Conservation (phyloP, 2,113 vertebrate species). For the Leptobrachium leishanense region DNA sequence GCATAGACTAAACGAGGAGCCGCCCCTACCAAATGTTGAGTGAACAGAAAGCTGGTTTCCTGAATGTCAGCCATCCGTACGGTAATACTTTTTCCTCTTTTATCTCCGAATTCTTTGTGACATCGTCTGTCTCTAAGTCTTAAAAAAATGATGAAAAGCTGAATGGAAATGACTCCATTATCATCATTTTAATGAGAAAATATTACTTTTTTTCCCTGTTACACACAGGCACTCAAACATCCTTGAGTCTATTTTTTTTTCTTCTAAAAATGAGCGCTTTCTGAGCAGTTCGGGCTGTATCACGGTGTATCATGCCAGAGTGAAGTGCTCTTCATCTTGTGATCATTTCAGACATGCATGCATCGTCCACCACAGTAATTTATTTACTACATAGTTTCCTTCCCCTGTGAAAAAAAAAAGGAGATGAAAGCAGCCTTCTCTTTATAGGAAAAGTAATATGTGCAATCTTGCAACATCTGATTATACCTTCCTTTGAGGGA, state of each 20-base stretch:
- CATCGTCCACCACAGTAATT: constrained; percentile 7
- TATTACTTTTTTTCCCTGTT: neutral
- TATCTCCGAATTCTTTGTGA: no score
- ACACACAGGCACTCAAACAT: neutral
- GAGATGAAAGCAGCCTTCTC: constrained; percentile 31
- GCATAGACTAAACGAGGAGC: no score
- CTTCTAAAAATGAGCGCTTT: neutral
- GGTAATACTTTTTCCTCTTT: no score
- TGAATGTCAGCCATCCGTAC: no score
- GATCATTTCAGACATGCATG: constrained; percentile 23
- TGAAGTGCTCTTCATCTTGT: constrained; percentile 7
- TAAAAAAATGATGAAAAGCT: neutral
- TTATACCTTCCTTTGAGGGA: constrained; percentile 11
- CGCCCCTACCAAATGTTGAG: no score
- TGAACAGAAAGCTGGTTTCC: no score
- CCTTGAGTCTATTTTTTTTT: neutral
- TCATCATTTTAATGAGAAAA: constrained; percentile 16
- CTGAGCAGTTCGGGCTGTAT: neutral
- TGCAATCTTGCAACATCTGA: constrained; percentile 18
- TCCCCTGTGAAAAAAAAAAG: neutral
- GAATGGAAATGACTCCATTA: constrained; percentile 11
- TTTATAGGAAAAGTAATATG: constrained; percentile 28
- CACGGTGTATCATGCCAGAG: constrained; percentile 10
- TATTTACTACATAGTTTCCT: constrained; percentile 33
- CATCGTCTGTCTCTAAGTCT: no score